Evolutionary conservation across 2,888 invertebrate species (phyloP).

Genomic region (Chalcosyrphus nemorum): DNA sequence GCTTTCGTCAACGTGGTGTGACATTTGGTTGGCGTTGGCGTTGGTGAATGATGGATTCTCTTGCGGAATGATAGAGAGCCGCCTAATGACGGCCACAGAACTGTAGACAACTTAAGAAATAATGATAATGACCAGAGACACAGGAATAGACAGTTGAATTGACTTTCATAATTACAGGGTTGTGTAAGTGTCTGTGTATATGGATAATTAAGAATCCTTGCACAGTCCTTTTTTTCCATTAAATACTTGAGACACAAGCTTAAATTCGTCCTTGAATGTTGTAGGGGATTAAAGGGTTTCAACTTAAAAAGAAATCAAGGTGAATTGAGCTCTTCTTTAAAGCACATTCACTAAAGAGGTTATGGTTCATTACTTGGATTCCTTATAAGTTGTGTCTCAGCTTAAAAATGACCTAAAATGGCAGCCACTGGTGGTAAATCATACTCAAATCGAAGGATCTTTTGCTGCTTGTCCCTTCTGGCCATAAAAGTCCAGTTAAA

Average conservation of each 20-base stretch:
- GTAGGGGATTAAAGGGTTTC: too few relatives aligned
- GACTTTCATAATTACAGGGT: constrained; percentile 66
- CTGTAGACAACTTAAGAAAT: constrained; percentile 43
- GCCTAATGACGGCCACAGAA: constrained; percentile 1
- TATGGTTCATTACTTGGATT: too few relatives aligned
- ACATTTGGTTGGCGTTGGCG: constrained; percentile 66
- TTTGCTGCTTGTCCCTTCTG: too few relatives aligned
- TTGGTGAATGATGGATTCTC: constrained; percentile 62
- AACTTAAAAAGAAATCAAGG: too few relatives aligned
- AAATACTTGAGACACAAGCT: background rate
- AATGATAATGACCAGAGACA: constrained; percentile 59
- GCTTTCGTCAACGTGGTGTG: constrained; percentile 61
- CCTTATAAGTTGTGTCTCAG: too few relatives aligned
- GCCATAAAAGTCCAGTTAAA: too few relatives aligned
- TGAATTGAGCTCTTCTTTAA: too few relatives aligned
- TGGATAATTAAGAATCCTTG: background rate
- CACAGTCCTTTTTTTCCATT: background rate
- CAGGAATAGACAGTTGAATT: constrained; percentile 60
- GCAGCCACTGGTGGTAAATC: too few relatives aligned
- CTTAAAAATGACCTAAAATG: too few relatives aligned
- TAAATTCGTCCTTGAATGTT: background rate
- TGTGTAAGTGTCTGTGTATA: background rate
- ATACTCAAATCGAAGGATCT: too few relatives aligned
- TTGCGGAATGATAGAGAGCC: constrained; percentile 3
- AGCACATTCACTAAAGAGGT: too few relatives aligned